A percentile compares a stretch with the other conserved stretches of the same genome.
Evolutionary conservation across 2,797 vertebrate genomes (phyloP).

Genomic region (Molossus molossus): DNA sequence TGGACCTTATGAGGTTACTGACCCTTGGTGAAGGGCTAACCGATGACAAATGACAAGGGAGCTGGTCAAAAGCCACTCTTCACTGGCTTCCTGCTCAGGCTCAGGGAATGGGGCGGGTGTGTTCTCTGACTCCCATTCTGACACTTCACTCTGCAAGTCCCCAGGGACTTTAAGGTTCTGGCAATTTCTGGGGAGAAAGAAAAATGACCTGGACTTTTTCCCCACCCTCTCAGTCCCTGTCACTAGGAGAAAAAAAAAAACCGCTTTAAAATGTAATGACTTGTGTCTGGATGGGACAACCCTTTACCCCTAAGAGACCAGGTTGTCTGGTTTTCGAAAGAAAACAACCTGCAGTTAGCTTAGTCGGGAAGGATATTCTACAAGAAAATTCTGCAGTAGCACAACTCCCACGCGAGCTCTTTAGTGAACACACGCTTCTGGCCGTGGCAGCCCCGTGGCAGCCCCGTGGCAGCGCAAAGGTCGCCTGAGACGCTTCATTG

Average conservation of each 20-base stretch:
- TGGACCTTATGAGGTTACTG: background rate
- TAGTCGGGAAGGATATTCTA: background rate
- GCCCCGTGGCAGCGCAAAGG: background rate
- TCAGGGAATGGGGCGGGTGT: background rate
- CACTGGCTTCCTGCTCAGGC: background rate
- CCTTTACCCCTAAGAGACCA: slow-evolving; percentile 34
- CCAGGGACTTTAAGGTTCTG: background rate
- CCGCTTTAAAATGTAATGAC: background rate
- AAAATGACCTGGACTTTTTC: slow-evolving; percentile 43
- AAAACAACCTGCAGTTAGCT: slow-evolving; percentile 54
- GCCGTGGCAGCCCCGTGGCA: background rate
- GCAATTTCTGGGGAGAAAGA: slow-evolving; percentile 54
- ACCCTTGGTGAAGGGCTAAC: background rate
- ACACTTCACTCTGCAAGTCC: slow-evolving; percentile 15
- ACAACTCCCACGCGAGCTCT: background rate
- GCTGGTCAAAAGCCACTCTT: background rate
- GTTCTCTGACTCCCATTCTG: slow-evolving; percentile 9
- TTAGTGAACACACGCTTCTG: background rate
- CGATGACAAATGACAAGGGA: background rate
- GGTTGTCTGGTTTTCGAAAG: slow-evolving; percentile 56
- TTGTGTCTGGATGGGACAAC: slow-evolving; percentile 61
- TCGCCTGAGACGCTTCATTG: background rate
- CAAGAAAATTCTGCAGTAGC: background rate
- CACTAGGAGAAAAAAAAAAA: background rate
- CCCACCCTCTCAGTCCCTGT: background rate